phyloP scores from a whole-genome alignment of 2,888 invertebrate genomes.

The Cosmopolites sordidus region DNA sequence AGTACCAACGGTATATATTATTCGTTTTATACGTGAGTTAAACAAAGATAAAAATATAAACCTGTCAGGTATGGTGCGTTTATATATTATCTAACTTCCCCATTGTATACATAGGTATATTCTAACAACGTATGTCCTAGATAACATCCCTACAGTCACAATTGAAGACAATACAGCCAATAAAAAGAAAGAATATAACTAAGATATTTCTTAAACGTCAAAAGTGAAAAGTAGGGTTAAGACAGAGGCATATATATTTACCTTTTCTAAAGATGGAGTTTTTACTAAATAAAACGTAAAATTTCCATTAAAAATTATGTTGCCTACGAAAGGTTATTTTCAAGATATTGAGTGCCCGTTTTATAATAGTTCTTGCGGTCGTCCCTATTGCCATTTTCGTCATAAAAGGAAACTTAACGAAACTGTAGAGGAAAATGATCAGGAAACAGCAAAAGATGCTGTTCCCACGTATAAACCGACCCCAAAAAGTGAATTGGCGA shows the following conservation, averaged over 20 bases:
- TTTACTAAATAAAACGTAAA: neutral
- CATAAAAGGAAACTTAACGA: slow-evolving; percentile 68
- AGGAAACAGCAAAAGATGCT: slow-evolving; percentile 47
- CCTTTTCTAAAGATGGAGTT: neutral
- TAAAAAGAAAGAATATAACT: no score
- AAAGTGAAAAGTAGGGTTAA: neutral
- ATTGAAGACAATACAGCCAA: no score
- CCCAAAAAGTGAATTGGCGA: slow-evolving; percentile 50
- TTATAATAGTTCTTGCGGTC: slow-evolving; percentile 74
- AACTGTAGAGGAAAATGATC: slow-evolving; percentile 47
- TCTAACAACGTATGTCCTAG: neutral
- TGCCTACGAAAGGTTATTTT: slow-evolving; percentile 87
- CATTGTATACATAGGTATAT: no score
- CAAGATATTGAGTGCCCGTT: slow-evolving; percentile 82
- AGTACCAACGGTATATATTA: no score
- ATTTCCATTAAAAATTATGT: slow-evolving; percentile 56
- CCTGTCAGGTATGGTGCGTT: no score
- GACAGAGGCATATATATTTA: neutral
- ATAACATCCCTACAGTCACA: neutral
- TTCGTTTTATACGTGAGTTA: no score
- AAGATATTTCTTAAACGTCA: neutral
- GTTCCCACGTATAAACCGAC: slow-evolving; percentile 48
- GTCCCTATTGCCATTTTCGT: slow-evolving; percentile 90
- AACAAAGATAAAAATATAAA: neutral
- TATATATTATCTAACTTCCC: no score